Base-by-base conservation (phyloP, 1,140 invertebrate species). In the Heterodera carotae region DNA sequence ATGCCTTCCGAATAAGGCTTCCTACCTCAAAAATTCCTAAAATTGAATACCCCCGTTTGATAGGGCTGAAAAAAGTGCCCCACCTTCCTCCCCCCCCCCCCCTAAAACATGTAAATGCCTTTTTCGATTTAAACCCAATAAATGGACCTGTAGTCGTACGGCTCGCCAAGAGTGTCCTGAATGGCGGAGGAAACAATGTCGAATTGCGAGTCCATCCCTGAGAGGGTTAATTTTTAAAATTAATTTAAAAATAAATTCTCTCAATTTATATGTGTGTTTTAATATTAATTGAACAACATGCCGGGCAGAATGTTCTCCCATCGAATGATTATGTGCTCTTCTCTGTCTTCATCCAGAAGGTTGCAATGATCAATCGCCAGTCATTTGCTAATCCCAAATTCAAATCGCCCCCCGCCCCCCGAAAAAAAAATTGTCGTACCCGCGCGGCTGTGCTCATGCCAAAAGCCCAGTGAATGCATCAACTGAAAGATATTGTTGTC, bases 161-260 rank as follows among this genome's bases (percentile, higher is more conserved):
- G 59, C 66, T 85, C 85, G 25, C 85, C 86, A 70, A 82, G 84
- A n/a, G 80, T 84, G 76, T 87, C 85, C 78, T 88, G 84, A 8
- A 88, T 71, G 8, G 85, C 86, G 7, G 85, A 78, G 18, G 83
- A 85, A 76, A 87, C 86, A 43, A 87, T 86, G 62, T 87, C 85
- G 69, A 87, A 87, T 72, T 87, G 85, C n/a, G 76, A 79, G 64
- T 88, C 86, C 86, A 86, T 88, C 60, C 85, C 85, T 56, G 48
- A 5, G 15, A 56, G 22, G 22, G 39, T 8, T 8, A 43, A 8
- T 8, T 8, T 43, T 43, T 8, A 43, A 43, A 43, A 43, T 12
- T 43, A 43, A 12, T 8, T 43, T 43, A 43, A 43, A 6, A 8
- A 43, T 6, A 43, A 8, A 43, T 43, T 43, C 12, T 8, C 6